Conservation (phyloP, 2,797 vertebrate genomes). For the Rhabdomys pumilio region DNA sequence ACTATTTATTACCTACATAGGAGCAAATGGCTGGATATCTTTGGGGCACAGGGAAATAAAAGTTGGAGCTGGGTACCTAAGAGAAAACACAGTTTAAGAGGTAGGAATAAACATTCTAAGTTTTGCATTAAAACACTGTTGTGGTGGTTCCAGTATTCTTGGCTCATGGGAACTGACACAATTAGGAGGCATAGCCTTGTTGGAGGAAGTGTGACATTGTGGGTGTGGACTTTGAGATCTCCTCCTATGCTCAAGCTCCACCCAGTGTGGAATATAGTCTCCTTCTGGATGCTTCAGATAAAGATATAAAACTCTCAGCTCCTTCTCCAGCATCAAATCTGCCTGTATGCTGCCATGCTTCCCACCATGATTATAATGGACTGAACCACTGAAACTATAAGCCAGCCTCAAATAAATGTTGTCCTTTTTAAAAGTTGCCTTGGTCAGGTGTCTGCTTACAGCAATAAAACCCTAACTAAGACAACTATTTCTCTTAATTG, state of each 20-base stretch:
- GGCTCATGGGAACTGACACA: not conserved
- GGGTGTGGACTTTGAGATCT: not conserved
- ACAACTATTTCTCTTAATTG: slow-evolving; percentile 15
- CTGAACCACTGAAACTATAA: not conserved
- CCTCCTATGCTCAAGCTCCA: not conserved
- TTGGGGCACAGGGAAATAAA: not conserved
- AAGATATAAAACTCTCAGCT: not conserved
- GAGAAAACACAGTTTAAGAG: not conserved
- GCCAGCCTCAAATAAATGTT: not conserved
- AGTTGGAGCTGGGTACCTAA: not conserved
- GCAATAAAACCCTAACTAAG: not conserved
- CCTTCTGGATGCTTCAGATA: not conserved
- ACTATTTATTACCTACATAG: not conserved
- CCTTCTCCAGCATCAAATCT: not conserved
- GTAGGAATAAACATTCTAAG: not conserved
- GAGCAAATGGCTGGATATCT: not conserved
- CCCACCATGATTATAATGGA: not conserved
- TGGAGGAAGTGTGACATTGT: not conserved
- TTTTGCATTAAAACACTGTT: not conserved
- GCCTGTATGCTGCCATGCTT: not conserved
- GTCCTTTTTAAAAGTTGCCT: not conserved
- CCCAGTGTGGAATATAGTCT: not conserved
- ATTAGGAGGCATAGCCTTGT: not conserved
- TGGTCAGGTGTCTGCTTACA: not conserved
- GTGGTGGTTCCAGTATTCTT: not conserved